phyloP scores from a whole-genome alignment of 1,140 invertebrate genomes.

The Acromyrmex heyeri region DNA sequence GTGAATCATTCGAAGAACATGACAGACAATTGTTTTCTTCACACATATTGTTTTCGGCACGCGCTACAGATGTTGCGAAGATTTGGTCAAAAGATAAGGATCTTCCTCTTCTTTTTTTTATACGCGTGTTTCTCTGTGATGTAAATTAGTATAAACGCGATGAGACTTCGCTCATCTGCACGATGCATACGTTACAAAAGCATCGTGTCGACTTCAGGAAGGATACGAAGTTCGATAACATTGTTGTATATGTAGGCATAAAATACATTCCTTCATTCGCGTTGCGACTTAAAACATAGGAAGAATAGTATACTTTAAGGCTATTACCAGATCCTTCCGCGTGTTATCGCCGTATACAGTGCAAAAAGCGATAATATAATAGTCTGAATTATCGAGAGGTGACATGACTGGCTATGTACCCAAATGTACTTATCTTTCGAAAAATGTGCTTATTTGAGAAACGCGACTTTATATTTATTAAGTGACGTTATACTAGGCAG shows the following conservation, averaged over 20 bases:
- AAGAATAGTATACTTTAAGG: slow-evolving; percentile 29
- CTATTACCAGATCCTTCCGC: background rate
- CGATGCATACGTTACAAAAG: background rate
- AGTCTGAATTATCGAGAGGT: slow-evolving; percentile 14
- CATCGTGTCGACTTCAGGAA: slow-evolving; percentile 10
- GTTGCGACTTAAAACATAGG: slow-evolving; percentile 77
- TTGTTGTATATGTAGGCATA: slow-evolving; percentile 26
- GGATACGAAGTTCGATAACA: slow-evolving; percentile 29
- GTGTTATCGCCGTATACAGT: background rate
- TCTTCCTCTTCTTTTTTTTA: slow-evolving; percentile 35
- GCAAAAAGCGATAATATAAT: slow-evolving; percentile 13
- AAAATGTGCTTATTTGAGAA: slow-evolving; percentile 22
- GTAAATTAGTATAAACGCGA: slow-evolving; percentile 31
- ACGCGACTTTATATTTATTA: background rate
- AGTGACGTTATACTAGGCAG: background rate
- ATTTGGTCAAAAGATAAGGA: slow-evolving; percentile 1
- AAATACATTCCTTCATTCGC: slow-evolving; percentile 79
- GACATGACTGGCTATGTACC: slow-evolving; percentile 20
- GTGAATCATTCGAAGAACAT: slow-evolving; percentile 14
- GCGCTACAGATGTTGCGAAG: background rate
- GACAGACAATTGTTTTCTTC: slow-evolving; percentile 7
- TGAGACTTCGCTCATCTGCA: background rate
- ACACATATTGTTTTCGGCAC: background rate
- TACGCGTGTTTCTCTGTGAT: slow-evolving; percentile 53
- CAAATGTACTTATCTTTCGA: slow-evolving; percentile 67